A percentile compares a stretch with the other conserved stretches of the same genome.
These are phyloP conservation scores for Dipodomys merriami DNA, from an alignment of 2,113 vertebrate species.

Conservation along the genomic window DNA sequence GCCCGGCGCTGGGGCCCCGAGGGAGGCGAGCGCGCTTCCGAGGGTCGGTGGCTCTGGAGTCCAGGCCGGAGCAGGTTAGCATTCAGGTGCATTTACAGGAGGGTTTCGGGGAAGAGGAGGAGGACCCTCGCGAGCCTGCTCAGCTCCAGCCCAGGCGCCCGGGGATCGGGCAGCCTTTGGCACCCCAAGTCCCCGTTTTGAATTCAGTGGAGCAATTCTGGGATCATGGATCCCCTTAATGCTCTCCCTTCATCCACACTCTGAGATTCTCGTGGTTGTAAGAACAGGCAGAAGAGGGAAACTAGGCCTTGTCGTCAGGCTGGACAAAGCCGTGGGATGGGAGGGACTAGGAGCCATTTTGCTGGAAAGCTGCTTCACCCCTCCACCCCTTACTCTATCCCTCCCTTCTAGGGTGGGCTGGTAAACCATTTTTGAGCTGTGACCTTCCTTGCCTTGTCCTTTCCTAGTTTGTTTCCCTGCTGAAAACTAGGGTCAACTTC, in stretches of 20 bases:
- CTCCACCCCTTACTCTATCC: no score
- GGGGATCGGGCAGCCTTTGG: background rate
- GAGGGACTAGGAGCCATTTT: background rate
- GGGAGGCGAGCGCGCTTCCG: background rate
- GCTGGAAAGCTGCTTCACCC: background rate
- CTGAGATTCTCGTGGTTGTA: background rate
- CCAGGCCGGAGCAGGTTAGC: constrained; percentile 21
- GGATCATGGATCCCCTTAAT: background rate
- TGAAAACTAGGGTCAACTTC: background rate
- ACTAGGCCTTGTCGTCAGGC: background rate
- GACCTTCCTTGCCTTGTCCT: background rate
- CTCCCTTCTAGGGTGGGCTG: rapidly evolving
- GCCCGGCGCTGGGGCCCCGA: background rate
- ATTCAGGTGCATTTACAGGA: background rate
- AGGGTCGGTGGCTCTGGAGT: background rate
- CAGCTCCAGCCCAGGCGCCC: background rate
- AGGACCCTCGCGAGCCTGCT: rapidly evolving
- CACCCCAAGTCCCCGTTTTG: no score
- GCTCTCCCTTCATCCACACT: background rate
- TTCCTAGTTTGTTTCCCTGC: background rate
- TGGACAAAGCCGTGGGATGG: background rate
- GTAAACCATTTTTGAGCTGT: background rate
- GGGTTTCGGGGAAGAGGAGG: background rate
- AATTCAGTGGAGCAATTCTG: background rate
- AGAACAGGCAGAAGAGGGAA: background rate